Evolutionary conservation across 2,113 vertebrate species (phyloP), one percentile per base, ranked within the genome.

Genomic region (Anas platyrhynchos): DNA sequence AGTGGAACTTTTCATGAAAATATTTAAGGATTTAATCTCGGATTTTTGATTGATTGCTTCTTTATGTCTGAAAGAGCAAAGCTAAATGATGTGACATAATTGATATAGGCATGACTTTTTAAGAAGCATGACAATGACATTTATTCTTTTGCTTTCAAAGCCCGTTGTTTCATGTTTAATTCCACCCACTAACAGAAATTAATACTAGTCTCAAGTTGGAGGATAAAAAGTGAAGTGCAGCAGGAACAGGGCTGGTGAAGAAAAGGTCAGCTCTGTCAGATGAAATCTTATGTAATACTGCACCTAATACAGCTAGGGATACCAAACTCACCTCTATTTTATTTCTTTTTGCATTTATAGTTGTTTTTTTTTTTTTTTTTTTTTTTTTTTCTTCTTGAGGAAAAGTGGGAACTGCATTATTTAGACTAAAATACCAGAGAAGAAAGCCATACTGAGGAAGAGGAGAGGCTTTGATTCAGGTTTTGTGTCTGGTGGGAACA

Each of bases 401-500:
- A 87, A 41, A 36, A 76, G 20, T 43, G 72, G 32, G 10, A 56
- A 97, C 92, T 92, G 61, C 36, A 90, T 83, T 91, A 25, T 89
- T 94, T 75, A 89, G 54, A 62, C 58, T 88, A 88, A 93, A 97
- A 97, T 92, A 48, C 63, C 89, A 82, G 73, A 88, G 58, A 91
- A 81, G 43, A 86, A 75, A 96, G 83, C 69, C 77, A 74, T 83
- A 44, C 52, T 54, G 73, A 74, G 46, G 87, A 96, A 97, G 86
- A 92, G 76, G 92, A 97, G 89, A 94, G 50, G 55, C 38, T 92
- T 93, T 94, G 72, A 74, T 91, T 97, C 83, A 94, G 86, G 81
- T 74, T 96, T 95, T 92, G 87, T 80, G 88, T 97, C 96, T 97
- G 77, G 91, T 96, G 96, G 97, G 97, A 97, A 96, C 88, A 76